Percentiles rank a stretch among this genome's conserved stretches.
These are phyloP conservation scores for Aphidoletes aphidimyza DNA, from an alignment of 2,888 invertebrate species.

Conservation along the genomic window DNA sequence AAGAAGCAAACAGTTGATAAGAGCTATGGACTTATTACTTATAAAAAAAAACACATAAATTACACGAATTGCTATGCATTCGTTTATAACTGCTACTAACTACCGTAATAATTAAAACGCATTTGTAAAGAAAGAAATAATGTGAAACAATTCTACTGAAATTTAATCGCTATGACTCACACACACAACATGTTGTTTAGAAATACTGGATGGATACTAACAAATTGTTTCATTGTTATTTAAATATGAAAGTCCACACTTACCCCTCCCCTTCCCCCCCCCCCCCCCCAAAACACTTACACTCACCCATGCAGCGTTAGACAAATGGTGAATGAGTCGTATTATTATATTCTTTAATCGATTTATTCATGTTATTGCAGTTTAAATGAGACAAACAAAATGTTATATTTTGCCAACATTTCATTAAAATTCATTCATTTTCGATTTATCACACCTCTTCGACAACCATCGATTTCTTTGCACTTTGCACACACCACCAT, in stretches of 20 bases:
- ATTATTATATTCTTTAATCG: neutral
- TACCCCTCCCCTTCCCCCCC: neutral
- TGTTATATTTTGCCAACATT: too few relatives aligned
- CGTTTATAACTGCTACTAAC: neutral
- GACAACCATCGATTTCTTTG: too few relatives aligned
- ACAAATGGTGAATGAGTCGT: neutral
- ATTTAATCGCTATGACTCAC: neutral
- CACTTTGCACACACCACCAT: too few relatives aligned
- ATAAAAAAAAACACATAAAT: slow-evolving; percentile 1
- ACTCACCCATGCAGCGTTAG: too few relatives aligned
- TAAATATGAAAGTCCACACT: neutral
- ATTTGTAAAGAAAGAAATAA: neutral
- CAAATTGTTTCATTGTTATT: neutral
- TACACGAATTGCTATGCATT: neutral
- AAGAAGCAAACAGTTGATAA: slow-evolving; percentile 38
- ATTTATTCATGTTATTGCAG: too few relatives aligned
- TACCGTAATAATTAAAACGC: slow-evolving; percentile 21
- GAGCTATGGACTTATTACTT: slow-evolving; percentile 51
- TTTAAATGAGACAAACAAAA: too few relatives aligned
- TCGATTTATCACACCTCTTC: too few relatives aligned
- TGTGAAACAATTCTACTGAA: neutral
- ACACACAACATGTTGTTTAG: neutral
- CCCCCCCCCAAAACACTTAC: too few relatives aligned
- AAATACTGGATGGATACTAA: slow-evolving; percentile 6
- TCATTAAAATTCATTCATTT: too few relatives aligned